Evolutionary conservation across 1,140 invertebrate species (phyloP).

Genomic region (Frieseomelitta varia): DNA sequence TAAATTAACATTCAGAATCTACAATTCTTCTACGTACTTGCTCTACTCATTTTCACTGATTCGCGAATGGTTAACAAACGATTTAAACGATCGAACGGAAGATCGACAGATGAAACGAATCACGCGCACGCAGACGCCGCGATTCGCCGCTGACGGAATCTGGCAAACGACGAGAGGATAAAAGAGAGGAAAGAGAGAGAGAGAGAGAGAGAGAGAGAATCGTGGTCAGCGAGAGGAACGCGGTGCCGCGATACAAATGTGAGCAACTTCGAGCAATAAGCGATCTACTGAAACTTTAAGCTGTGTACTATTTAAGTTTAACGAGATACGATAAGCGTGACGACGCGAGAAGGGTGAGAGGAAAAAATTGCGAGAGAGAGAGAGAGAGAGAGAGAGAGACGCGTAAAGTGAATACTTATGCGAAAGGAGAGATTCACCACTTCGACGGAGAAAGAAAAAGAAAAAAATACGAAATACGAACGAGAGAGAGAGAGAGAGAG

Average conservation of each 20-base stretch:
- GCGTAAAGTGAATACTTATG: constrained; percentile 24
- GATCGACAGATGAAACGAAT: not conserved
- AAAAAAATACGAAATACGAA: not conserved
- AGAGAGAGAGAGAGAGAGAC: constrained; percentile 6
- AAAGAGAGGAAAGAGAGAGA: not conserved
- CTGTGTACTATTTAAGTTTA: constrained; percentile 62
- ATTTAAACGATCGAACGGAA: not conserved
- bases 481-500: not conserved
- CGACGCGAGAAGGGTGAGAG: not conserved
- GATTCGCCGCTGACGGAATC: not conserved
- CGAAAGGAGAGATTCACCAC: constrained; percentile 4
- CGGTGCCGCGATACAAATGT: constrained; percentile 46
- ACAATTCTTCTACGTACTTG: not conserved
- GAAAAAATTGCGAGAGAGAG: not conserved
- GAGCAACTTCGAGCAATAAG: constrained; percentile 79
- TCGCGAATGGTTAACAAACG: not conserved
- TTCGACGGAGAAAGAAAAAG: not conserved
- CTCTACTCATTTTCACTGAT: no score
- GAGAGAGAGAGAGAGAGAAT: not conserved
- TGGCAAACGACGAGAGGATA: not conserved
- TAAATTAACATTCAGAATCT: not conserved
- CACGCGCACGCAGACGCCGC: not conserved
- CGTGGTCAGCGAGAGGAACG: constrained; percentile 27
- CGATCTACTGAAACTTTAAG: constrained; percentile 69
- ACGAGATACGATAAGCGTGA: constrained; percentile 48